phyloP scores from a whole-genome alignment of 1,140 invertebrate species.

The Drosophila tristis region DNA sequence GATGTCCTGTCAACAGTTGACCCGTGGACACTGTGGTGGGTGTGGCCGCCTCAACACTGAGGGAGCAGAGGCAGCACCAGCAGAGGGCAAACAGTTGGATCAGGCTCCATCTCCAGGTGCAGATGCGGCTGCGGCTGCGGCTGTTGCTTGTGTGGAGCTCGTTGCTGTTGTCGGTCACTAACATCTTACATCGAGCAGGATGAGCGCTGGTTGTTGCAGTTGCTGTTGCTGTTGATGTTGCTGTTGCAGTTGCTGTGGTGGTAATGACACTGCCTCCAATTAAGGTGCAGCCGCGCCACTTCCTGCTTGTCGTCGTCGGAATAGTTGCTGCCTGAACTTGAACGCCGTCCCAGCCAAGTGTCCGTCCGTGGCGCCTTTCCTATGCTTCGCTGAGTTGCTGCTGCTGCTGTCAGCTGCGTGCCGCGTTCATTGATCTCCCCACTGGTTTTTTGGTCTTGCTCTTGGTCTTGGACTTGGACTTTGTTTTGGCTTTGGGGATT shows the following conservation, averaged over 20 bases:
- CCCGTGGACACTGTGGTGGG: conserved; percentile 48
- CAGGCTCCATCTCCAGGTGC: conserved; percentile 63
- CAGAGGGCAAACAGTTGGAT: conserved; percentile 56
- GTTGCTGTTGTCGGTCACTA: conserved; percentile 63
- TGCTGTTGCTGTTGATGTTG: conserved; percentile 23
- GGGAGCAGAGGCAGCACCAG: conserved; percentile 24
- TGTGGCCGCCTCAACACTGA: conserved; percentile 23
- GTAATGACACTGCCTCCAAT: conserved; percentile 77
- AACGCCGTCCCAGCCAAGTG: conserved; percentile 46
- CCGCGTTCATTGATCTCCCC: conserved; percentile 73
- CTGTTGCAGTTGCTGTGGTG: conserved; percentile 38
- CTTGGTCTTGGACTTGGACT: conserved; percentile 24
- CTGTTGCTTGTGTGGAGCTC: conserved; percentile 10
- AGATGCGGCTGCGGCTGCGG: conserved; percentile 25
- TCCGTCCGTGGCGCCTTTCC: conserved; percentile 61
- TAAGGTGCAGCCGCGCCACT: conserved; percentile 74
- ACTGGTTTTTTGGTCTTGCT: conserved; percentile 44
- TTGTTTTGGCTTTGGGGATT: conserved; percentile 55
- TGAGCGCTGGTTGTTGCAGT: conserved; percentile 40
- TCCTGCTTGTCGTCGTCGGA: conserved; percentile 65
- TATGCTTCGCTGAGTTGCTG: conserved; percentile 63
- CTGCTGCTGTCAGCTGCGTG: conserved; percentile 72
- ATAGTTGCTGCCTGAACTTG: conserved; percentile 60
- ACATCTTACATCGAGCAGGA: conserved; percentile 83
- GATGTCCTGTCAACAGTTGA: conserved; percentile 61